Base-by-base conservation (phyloP, 2,113 vertebrate species). In the Cephalopholis sonnerati region DNA sequence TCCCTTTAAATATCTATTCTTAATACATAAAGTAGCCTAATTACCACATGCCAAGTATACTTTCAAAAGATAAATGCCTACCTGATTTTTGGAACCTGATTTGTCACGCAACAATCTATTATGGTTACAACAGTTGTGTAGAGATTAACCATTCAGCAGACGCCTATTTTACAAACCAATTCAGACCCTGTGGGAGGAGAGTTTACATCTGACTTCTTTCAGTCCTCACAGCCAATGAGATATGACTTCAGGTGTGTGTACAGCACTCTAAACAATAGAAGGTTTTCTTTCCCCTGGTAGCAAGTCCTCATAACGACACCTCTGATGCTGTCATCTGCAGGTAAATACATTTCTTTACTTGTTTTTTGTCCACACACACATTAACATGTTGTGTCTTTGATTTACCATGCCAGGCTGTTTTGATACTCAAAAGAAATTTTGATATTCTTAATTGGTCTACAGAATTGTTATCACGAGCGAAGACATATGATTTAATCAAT, bases 161-260 rank as follows among this genome's bases (percentile, higher is more conserved):
- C 11, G 16, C 1, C 17, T 18, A 3, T 13, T 77, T 27, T 32
- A 36, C 63, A 59, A 61, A 71, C 62, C 39, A 53, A 12, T 48
- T 53, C 64, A 25, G 18, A 1, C 24, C 25, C 1, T 29, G 48
- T 84, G 81, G 85, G 91, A 80, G 89, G 87, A 79, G 79, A 64
- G 18, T 39, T 61, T 44, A 50, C 24, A 24, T 64, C 55, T 50
- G 51, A 36, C 41, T 32, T 27, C 39, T 55, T 20, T 58, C 5
- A 17, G 22, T 15, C n/a, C 17, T 62, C 22, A 17, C 48, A 65
- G 58, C 76, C 83, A 84, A 81, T 89, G n/a, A 74, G 74, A 58
- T 24, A 1, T n/a, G 36, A 11, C 53, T 41, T 84, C 55, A 51
- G 29, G 18, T 22, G 20, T 20, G 39, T 69, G 8, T 3, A 9